Evolutionary conservation across 2,888 invertebrate genomes (phyloP), one percentile per base, ranked within the genome.

Genomic region (Sinotaia quadrata): DNA sequence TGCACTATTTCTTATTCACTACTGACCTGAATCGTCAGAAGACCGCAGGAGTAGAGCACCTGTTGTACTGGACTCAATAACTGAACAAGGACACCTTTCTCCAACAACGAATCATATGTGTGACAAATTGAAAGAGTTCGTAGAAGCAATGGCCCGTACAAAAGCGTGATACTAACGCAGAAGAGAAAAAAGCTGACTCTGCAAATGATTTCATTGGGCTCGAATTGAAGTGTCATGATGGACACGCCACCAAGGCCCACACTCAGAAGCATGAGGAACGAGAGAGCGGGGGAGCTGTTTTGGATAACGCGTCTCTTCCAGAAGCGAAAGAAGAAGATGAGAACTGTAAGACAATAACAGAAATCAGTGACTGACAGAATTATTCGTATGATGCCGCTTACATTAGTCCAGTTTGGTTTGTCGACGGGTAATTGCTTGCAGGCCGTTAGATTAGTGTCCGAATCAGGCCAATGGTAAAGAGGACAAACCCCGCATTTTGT

Each of bases 241-340:
- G 81, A 75, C 2, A 78, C 33, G 71, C 78, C 83, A 51, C 81
- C 80, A 10, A 78, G 52, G 27, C 76, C 67, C 18, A 81, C 73
- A 5, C 80, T 84, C 4, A 70, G 67, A 49, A 84, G 72, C 75
- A 84, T 79, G n/a, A 85, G 69, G 66, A 76, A 76, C 54, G 78
- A 78, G 54, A 84, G 76, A 49, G 81, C 83, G n/a, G 79, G 67
- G 51, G 81, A 80, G 0, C 80, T 76, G 4, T 84, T 82, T 67
- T 84, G 83, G 65, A 85, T 84, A 31, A 83, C 72, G 7, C 78
- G 71, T 29, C 73, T 69, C 5, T 75, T 52, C 27, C 75, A 67
- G 52, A 67, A 58, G n/a, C 54, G 34, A 24, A 72, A 24, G 59
- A 68, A 78, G 37, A 61, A 61, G 2, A 41, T 44, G 4, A 62